Evolutionary conservation across 2,888 invertebrate species (phyloP).

Genomic region (Griposia aprilina): DNA sequence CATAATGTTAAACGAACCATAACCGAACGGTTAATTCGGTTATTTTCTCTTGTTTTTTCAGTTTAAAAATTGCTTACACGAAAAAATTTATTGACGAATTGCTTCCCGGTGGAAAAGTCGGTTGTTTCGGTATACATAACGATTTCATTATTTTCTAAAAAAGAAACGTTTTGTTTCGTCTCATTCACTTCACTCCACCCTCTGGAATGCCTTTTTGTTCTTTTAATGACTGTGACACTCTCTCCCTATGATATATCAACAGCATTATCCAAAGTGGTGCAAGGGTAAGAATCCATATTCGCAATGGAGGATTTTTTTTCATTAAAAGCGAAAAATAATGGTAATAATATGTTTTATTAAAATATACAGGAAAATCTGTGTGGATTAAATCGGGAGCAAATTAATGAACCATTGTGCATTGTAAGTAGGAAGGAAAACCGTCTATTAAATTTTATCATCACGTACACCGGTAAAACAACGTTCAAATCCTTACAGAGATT

Average conservation of each 20-base stretch:
- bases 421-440: conserved; percentile 59
- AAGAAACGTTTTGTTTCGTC: conserved; percentile 21
- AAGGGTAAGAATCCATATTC: conserved; percentile 6
- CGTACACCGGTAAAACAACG: conserved; percentile 36
- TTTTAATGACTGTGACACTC: conserved; percentile 41
- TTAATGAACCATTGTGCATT: conserved; percentile 37
- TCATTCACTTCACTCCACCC: conserved; percentile 32
- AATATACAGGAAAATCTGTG: conserved; percentile 37
- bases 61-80: conserved; percentile 63
- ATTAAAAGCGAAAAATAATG: conserved; percentile 29
- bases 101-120: conserved; percentile 45
- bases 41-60: conserved; percentile 69
- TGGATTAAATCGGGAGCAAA: conserved; percentile 25
- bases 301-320: conserved; percentile 7
- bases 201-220: conserved; percentile 43
- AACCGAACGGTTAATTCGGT: conserved; percentile 77
- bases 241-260: conserved; percentile 26
- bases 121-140: conserved; percentile 9
- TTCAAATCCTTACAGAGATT: conserved; percentile 29
- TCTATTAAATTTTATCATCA: conserved; percentile 18
- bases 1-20: conserved; percentile 83
- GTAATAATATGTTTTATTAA: conserved; percentile 2
- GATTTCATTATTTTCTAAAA: conserved; percentile 25
- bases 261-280: conserved; percentile 14
- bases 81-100: conserved; percentile 57